Evolutionary conservation across 2,113 vertebrate genomes (phyloP), one percentile per base, ranked within the genome.

Genomic region (Trogon melanurus): DNA sequence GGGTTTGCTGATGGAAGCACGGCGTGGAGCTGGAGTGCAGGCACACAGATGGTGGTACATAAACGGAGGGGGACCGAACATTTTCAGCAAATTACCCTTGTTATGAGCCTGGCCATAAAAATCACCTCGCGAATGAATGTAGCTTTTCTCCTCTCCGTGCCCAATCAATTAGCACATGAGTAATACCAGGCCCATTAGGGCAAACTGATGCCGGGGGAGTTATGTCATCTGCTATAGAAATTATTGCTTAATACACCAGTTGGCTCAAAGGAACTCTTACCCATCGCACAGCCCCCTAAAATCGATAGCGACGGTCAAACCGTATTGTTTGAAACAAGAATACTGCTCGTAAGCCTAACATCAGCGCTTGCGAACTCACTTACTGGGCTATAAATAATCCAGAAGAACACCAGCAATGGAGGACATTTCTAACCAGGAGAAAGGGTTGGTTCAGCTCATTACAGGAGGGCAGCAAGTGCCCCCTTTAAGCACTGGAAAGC

Each of bases 81-180:
- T 96, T 95, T 93, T 92, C 97, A 95, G 97, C 94, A 98, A 97
- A 97, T 98, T 96, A 93, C 95, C 93, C 90, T 97, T 71, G 93
- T 92, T 94, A 96, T n/a, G 94, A 97, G 97, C 94, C 85, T 66
- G 81, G 95, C 94, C 96, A 96, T 98, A 97, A 98, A 94, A 98
- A 97, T 93, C 93, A 90, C 97, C 96, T 97, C 90, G 14, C 95
- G 51, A 97, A 96, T 95, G 95, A 95, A 94, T 97, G 93, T 85
- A 56, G 96, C 91, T 96, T 93, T 91, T 97, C 97, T 97, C 97
- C 96, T 98, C 97, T 95, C 97, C 98, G 6, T 96, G 97, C 97
- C 98, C 98, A 98, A 99, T 99, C 99, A 98, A 99, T 98, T 98
- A 98, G 97, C 97, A 98, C 98, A 96, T 98, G 98, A 99, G 98